phyloP scores from a whole-genome alignment of 2,888 invertebrate genomes.

The Lordiphosa andalusiaca region DNA sequence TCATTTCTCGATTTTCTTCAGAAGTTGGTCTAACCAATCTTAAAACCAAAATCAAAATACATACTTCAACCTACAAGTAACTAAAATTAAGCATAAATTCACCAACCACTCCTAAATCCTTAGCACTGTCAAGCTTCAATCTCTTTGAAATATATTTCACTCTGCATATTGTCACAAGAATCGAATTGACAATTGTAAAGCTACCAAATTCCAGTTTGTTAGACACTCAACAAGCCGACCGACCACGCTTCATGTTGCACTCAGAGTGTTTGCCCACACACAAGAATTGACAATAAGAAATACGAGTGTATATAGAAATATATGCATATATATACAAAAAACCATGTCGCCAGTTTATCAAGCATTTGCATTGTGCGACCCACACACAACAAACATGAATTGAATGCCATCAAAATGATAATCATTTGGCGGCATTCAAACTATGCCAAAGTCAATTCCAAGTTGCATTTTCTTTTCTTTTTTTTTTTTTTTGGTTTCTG shows the following conservation, averaged over 20 bases:
- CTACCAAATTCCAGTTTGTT: slow-evolving; percentile 53
- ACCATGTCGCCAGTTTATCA: slow-evolving; percentile 62
- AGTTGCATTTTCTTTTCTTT: slow-evolving; percentile 19
- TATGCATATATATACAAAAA: slow-evolving; percentile 17
- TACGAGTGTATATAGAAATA: slow-evolving; percentile 10
- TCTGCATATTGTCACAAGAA: no score
- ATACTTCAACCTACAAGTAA: no score
- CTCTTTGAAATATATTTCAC: no score
- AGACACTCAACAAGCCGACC: slow-evolving; percentile 54
- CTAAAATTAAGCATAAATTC: no score
- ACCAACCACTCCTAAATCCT: no score
- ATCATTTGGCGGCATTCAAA: slow-evolving; percentile 50
- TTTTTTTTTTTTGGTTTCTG: slow-evolving; percentile 18
- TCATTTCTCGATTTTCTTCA: no score
- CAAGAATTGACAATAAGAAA: slow-evolving; percentile 23
- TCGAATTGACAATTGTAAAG: slow-evolving; percentile 13
- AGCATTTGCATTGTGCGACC: slow-evolving; percentile 29
- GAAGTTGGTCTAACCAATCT: no score
- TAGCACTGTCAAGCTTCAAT: no score
- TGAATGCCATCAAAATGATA: slow-evolving; percentile 38
- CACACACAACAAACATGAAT: slow-evolving; percentile 18
- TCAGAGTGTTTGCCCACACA: slow-evolving; percentile 31
- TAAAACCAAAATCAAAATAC: no score
- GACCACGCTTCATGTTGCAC: slow-evolving; percentile 10
- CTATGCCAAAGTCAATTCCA: slow-evolving; percentile 62